Base-by-base conservation (phyloP, 2,888 invertebrate genomes). In the Capitulum mitella region DNA sequence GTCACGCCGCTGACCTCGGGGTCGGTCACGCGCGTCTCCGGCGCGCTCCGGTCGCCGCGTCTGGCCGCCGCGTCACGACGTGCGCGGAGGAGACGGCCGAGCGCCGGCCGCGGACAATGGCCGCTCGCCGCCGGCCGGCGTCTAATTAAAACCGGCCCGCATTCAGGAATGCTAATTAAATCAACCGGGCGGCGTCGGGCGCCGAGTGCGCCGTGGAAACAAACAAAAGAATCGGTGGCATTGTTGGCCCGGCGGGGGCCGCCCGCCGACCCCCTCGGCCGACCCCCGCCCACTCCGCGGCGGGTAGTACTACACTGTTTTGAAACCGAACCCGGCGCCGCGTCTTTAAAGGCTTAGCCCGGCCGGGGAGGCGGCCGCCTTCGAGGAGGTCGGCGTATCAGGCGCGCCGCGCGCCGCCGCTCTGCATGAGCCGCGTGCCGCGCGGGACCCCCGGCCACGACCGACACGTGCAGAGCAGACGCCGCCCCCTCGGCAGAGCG, bases 121-220 rank as follows among this genome's bases (percentile, higher is more conserved):
- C 64, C 3, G 34, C 34, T 34, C 3, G 70, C 40, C 70, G 8
- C 8, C 37, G 26, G 26, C 22, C 70, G 8, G 12, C 40, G 70
- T 26, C 70, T 70, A 70, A 70, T 70, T 37, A 34, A 70, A 40
- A 40, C 37, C 14, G 10, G 37, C n/a, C 37, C 22, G 37, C 29
- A 70, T 26, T 70, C 40, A 37, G 70, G 70, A 70, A 70, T 70
- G 70, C 40, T 70, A 70, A 70, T 70, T 70, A 70, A 70, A 70
- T 70, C 70, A 70, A 29, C 29, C 34, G 14, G 5, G 16, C 5
- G 34, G 34, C 64, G 34, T 14, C 32, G 19, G 34, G 34, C 64
- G 64, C 22, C 26, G 34, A 64, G 2, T 22, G 70, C n/a, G 37
- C 37, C 3, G 26, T 26, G 26, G 40, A 37, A 40, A 70, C 70